Evolutionary conservation across 2,888 invertebrate species (phyloP).

Genomic region (Empis stercorea): DNA sequence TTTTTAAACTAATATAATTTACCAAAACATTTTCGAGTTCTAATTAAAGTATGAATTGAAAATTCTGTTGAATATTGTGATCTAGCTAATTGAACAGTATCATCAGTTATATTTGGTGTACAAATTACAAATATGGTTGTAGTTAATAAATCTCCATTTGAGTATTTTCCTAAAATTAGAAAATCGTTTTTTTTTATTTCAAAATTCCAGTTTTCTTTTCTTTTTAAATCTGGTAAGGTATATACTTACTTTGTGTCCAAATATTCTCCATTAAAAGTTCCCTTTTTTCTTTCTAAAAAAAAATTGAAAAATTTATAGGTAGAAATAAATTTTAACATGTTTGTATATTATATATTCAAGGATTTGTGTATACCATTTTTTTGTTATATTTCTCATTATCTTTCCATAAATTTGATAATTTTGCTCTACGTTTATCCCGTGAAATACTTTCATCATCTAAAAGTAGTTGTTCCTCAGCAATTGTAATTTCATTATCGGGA

Average conservation of each 20-base stretch:
- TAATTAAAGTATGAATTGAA: constrained; percentile 27
- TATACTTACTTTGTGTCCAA: constrained; percentile 28
- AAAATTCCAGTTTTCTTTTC: no score
- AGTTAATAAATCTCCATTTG: constrained; percentile 23
- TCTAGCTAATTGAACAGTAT: constrained; percentile 8
- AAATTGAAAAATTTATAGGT: neutral
- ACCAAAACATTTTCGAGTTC: constrained; percentile 29
- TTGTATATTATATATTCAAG: no score
- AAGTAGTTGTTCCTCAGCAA: neutral
- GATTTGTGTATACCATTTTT: no score
- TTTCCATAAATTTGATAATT: neutral
- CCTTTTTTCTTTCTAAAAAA: constrained; percentile 14
- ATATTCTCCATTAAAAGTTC: constrained; percentile 18
- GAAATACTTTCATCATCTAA: neutral
- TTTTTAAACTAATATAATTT: constrained; percentile 10
- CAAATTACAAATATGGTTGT: constrained; percentile 26
- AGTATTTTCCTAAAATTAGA: constrained; percentile 24
- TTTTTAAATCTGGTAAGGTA: no score
- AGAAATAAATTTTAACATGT: no score
- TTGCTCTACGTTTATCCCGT: neutral
- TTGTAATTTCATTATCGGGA: neutral
- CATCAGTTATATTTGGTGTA: constrained; percentile 15
- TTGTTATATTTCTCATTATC: neutral
- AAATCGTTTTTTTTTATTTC: neutral
- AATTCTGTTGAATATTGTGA: constrained; percentile 16